Evolutionary conservation across 2,113 vertebrate genomes (phyloP).

Genomic region (Passerina amoena): DNA sequence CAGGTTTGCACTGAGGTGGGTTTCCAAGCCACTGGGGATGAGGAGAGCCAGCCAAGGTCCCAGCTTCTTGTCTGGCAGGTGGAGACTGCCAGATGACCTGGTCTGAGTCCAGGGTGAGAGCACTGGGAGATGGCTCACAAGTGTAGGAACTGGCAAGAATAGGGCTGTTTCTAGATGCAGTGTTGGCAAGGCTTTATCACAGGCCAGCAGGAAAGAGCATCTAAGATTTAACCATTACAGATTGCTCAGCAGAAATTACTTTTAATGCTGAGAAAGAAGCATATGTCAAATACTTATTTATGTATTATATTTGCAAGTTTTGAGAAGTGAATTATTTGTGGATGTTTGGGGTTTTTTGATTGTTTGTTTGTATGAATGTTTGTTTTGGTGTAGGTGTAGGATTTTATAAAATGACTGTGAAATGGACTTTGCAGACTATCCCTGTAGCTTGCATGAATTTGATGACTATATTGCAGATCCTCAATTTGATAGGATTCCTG

Average conservation of each 20-base stretch:
- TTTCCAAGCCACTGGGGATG: not conserved
- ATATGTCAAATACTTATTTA: not conserved
- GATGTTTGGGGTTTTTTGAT: not conserved
- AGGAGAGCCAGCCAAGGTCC: not conserved
- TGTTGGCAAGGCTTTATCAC: not conserved
- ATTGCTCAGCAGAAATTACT: not conserved
- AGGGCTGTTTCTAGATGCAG: not conserved
- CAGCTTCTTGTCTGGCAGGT: not conserved
- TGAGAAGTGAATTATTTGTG: not conserved
- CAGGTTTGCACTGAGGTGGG: not conserved
- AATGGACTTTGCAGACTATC: not conserved
- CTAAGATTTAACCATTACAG: not conserved
- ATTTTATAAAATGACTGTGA: not conserved
- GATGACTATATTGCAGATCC: not conserved
- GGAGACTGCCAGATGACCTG: not conserved
- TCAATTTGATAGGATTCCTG: not conserved
- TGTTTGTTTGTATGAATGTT: not conserved
- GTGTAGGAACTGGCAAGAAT: not conserved
- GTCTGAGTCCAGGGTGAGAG: not conserved
- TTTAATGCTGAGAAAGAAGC: not conserved
- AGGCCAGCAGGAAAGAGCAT: not conserved
- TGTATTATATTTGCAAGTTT: not conserved
- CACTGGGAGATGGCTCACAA: not conserved
- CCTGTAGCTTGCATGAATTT: not conserved
- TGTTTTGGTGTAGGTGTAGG: not conserved